Base-by-base conservation (phyloP, 2,797 vertebrate genomes). In the Sphaeramia orbicularis region DNA sequence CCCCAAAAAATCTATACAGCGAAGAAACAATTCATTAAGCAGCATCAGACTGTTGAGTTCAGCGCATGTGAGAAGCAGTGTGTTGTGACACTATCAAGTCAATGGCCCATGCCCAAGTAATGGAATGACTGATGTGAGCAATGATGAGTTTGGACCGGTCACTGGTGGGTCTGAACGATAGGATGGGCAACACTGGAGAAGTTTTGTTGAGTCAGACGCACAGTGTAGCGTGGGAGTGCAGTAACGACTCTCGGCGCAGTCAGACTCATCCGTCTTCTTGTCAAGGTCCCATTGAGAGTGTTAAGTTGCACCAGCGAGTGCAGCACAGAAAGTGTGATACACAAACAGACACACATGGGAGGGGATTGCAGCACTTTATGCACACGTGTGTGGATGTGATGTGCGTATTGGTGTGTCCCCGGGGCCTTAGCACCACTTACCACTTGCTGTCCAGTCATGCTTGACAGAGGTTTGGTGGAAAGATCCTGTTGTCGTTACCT, bases 371-470 rank as follows among this genome's bases (percentile, higher is more conserved):
- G n/a, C n/a, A n/a, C n/a, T n/a, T n/a, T n/a, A n/a, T n/a, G n/a
- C n/a, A n/a, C n/a, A n/a, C n/a, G n/a, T n/a, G 43, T 54, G 15
- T 16, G 15, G 68, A 19, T 66, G 45, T 44, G 59, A 9, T 52
- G 41, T 55, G 7, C 36, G 21, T 55, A 6, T 50, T 15, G 11
- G 35, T 9, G 36, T 10, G 0, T 70, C 81, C 72, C 75, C 10
- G 38, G 67, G 73, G 84, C 61, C 54, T 49, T 41, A 9, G 80
- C 77, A 74, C 73, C 76, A 89, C 86, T 89, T 85, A 84, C 66
- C 81, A 78, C 84, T 82, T 67, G 78, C 83, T 86, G 86, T 85
- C 81, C 88, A 76, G 80, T 89, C 84, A 84, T 72, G 89, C 85
- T 85, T 90, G 86, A 90, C 86, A 86, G 85, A 73, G 71, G 74